phyloP scores from a whole-genome alignment of 2,797 vertebrate species.

The Gobio occitaniae region DNA sequence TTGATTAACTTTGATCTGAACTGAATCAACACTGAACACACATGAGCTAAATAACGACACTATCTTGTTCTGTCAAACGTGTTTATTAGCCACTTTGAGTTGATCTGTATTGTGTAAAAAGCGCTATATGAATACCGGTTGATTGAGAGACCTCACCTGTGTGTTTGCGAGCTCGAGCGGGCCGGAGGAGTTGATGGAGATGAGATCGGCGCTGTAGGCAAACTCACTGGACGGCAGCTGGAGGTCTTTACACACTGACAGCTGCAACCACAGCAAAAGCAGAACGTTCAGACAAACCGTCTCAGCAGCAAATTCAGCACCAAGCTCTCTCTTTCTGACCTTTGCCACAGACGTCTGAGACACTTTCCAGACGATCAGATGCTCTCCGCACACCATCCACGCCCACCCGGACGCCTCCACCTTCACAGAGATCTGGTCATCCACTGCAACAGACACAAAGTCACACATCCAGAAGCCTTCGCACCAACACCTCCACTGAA shows the following conservation, averaged over 20 bases:
- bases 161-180: conserved; percentile 79
- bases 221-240: conserved; percentile 89
- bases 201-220: conserved; percentile 82
- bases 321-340: conserved; percentile 71
- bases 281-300: not conserved
- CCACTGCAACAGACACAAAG: conserved; percentile 67
- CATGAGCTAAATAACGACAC: not conserved
- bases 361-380: conserved; percentile 94
- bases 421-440: conserved; percentile 86
- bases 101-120: not conserved
- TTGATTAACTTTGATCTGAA: not conserved
- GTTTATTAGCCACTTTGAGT: too few relatives aligned
- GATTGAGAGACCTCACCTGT: conserved; percentile 74
- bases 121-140: not conserved
- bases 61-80: not conserved
- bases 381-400: conserved; percentile 91
- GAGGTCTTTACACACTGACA: conserved; percentile 93
- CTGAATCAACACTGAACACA: not conserved
- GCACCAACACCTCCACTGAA: not conserved
- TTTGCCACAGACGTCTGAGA: conserved; percentile 88
- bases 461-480: not conserved
- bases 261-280: conserved; percentile 70
- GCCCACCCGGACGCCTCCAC: conserved; percentile 92
- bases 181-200: conserved; percentile 79
- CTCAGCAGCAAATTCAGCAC: not conserved